Evolutionary conservation across 2,888 invertebrate genomes (phyloP), one percentile per base, ranked within the genome.

Genomic region (Epinotia nisella): DNA sequence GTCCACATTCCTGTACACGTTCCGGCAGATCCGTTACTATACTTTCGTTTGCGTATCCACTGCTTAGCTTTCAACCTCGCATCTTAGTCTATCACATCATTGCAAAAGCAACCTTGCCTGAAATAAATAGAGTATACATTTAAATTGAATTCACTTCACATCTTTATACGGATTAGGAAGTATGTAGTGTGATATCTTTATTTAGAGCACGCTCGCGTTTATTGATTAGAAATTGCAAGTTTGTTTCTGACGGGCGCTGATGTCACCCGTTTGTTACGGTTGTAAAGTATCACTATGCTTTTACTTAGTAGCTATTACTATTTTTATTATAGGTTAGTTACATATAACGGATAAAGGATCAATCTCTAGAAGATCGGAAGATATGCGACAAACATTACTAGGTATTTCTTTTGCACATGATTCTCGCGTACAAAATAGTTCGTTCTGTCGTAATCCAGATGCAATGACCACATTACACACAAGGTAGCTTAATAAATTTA

Each of bases 211-310:
- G 90, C 77, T 56, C 78, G 75, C 75, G 64, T 78, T 79, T 81
- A 85, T 87, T 87, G 88, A 88, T 90, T 90, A 90, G 90, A 90
- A 91, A 91, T 85, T 88, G 86, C 83, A 80, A 80, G 85, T 82
- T 76, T 74, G 77, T 77, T 24, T 45, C 76, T 78, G 80, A 80
- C 82, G 82, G 80, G 77, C 21, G 76, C 82, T 90, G 89, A 90
- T 89, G 90, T 91, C 90, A 90, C 80, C 81, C 13, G 3, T 51
- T 11, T 1, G 24, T 65, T 65, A 59, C 66, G 53, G 24, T 41
- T n/a, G 9, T n/a, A 17, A n/a, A 19, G 13, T 24, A 24, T 41
- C 41, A 41, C 3, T 41, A 41, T 35, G 41, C 41, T 41, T 41
- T 11, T 41, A 41, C 41, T 41, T 2, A 13, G 1, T 51, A 51